Evolutionary conservation across 2,797 vertebrate genomes (phyloP), one percentile per base, ranked within the genome.

Genomic region (Natrix natrix): DNA sequence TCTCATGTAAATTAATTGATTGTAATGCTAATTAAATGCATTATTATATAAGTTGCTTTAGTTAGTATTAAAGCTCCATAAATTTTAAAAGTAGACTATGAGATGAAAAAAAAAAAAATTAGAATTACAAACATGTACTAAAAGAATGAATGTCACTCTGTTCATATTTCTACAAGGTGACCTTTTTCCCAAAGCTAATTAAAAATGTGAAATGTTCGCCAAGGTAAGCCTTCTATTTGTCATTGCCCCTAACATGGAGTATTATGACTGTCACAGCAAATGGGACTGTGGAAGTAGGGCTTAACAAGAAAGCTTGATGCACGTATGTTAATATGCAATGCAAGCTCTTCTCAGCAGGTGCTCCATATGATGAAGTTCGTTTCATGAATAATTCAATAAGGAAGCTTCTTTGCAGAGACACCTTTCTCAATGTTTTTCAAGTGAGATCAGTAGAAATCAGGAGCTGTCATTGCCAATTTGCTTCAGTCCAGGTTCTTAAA

Each of bases 321-420:
- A 96, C 93, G 87, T 89, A 95, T 92, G 96, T 96, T 95, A 95
- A 94, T 94, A 96, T 95, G 94, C 92, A 92, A 94, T 88, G 89
- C 52, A 95, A 96, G 95, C 94, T 91, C 93, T 95, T 97, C 95
- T 95, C 96, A 97, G 97, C 97, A 97, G 96, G 96, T 97, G 90
- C 69, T 95, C 92, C 92, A 92, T 78, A 92, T 96, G 93, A 95
- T 96, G 94, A 95, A 96, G 91, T 74, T 78, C 93, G 92, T 95
- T 95, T 95, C 91, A 97, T 97, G 96, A 97, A 97, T 97, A 96
- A 97, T 97, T 97, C 93, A 97, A 95, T 92, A 90, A 48, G 94
- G 94, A 96, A 97, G 94, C 90, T 91, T 95, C 94, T 97, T 96
- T 95, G 92, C 95, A 95, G 95, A 96, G 95, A 97, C 95, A 96